Evolutionary conservation across 2,113 vertebrate genomes (phyloP).

Genomic region (Hymenochirus boettgeri): DNA sequence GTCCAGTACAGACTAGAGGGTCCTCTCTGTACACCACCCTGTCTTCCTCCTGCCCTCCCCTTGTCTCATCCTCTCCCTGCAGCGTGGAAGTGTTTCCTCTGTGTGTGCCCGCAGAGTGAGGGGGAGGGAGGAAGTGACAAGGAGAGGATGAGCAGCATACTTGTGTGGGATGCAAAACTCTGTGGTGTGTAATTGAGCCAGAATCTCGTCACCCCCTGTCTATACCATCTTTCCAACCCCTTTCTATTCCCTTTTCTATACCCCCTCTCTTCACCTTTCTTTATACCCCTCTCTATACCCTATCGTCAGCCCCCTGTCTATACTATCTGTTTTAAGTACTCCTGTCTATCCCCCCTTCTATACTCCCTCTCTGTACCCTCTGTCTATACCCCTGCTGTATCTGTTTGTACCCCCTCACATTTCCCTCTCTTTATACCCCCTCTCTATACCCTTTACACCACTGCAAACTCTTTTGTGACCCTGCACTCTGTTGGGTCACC

Average conservation of each 20-base stretch:
- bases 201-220: neutral
- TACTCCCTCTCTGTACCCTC: too few species aligned
- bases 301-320: neutral
- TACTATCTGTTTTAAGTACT: too few species aligned
- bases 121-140: slow-evolving; percentile 36
- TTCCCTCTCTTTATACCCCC: neutral
- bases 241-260: too few species aligned
- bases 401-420: too few species aligned
- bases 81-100: slow-evolving; percentile 40
- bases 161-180: slow-evolving; percentile 39
- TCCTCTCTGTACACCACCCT: neutral
- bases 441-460: too few species aligned
- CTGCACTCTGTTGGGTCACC: too few species aligned
- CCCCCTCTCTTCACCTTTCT: too few species aligned
- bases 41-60: neutral
- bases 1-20: too few species aligned
- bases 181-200: neutral
- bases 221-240: neutral
- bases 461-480: too few species aligned
- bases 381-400: too few species aligned
- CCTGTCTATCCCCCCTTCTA: too few species aligned
- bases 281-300: too few species aligned
- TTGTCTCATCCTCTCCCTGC: slow-evolving; percentile 7
- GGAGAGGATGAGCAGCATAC: slow-evolving; percentile 8
- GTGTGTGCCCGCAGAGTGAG: slow-evolving; percentile 19